Conservation (phyloP, 2,113 vertebrate species). For the Chaenogobius annularis region DNA sequence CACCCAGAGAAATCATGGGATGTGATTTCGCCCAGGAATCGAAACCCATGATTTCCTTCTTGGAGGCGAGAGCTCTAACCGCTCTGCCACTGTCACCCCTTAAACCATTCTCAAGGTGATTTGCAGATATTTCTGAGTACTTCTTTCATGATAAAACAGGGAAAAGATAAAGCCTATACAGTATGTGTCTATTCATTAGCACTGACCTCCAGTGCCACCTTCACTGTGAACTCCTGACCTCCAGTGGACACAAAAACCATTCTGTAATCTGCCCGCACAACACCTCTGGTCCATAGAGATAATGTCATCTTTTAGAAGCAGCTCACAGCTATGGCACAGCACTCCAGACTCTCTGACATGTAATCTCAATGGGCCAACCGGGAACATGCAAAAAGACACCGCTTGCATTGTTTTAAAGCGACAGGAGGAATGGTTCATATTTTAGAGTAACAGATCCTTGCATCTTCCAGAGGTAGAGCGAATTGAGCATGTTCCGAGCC, state of each 20-base stretch:
- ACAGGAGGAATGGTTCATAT: constrained; percentile 43
- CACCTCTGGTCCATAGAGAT: constrained; percentile 51
- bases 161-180: constrained; percentile 21
- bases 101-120: neutral
- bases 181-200: constrained; percentile 10
- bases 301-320: constrained; percentile 55
- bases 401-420: constrained; percentile 51
- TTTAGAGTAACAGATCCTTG: constrained; percentile 47
- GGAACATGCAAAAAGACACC: constrained; percentile 50
- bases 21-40: too few species aligned
- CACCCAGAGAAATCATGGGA: too few species aligned
- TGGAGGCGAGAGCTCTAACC: too few species aligned
- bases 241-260: constrained; percentile 43
- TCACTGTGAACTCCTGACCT: constrained; percentile 48
- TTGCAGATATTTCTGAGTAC: neutral
- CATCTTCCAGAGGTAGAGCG: constrained; percentile 26
- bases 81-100: too few species aligned
- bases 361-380: constrained; percentile 43
- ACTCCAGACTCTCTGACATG: neutral
- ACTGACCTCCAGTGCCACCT: constrained; percentile 16
- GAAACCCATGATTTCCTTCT: too few species aligned
- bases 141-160: neutral
- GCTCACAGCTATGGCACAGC: constrained; percentile 52
- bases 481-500: constrained; percentile 45
- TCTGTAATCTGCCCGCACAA: constrained; percentile 46